These are phyloP conservation scores for Centropyge bicolor DNA, from an alignment of 2,797 vertebrate species.

Conservation along the genomic window DNA sequence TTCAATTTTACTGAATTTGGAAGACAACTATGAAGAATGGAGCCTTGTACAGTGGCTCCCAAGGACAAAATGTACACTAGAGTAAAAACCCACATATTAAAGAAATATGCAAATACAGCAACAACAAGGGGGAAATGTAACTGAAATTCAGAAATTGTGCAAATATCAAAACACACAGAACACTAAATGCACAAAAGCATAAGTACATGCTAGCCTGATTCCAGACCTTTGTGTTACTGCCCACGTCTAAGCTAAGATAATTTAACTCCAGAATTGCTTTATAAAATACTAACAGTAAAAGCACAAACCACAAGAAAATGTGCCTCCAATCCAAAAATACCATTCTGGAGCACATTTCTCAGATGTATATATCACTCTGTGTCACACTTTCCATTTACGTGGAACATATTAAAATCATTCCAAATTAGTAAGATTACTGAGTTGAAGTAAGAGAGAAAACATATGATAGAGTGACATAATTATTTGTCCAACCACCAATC, in stretches of 20 bases:
- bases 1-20: not conserved
- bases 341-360: not conserved
- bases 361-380: not conserved
- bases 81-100: not conserved
- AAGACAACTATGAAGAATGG: not conserved
- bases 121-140: not conserved
- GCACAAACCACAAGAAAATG: not conserved
- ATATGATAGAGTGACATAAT: not conserved
- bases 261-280: not conserved
- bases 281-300: not conserved
- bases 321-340: not conserved
- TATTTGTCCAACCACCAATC: not conserved
- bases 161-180: not conserved
- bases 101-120: not conserved
- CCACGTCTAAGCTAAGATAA: not conserved
- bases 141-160: not conserved
- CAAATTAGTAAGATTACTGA: not conserved
- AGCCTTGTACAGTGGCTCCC: not conserved
- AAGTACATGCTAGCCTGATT: not conserved
- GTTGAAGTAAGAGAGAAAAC: not conserved
- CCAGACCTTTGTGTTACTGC: not conserved
- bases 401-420: not conserved
- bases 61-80: not conserved
- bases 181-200: not conserved
- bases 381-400: not conserved